Conservation (phyloP, 2,888 invertebrate genomes). For the Drosophila kokeensis region DNA sequence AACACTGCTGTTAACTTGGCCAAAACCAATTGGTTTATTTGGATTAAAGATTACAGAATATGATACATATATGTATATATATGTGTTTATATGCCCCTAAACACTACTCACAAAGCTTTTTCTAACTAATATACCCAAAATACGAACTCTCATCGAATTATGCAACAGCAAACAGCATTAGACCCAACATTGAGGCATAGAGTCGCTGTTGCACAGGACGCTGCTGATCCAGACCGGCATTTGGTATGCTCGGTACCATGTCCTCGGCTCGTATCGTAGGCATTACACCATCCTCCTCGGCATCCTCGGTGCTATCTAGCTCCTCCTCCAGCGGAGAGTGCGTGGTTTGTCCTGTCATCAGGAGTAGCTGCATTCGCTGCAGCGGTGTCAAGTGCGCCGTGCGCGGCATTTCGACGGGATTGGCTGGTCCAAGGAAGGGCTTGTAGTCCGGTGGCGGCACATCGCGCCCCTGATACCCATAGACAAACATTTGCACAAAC, state of each 20-base stretch:
- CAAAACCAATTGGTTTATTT: constrained; percentile 67
- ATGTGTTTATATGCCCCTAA: constrained; percentile 38
- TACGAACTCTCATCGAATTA: constrained; percentile 16
- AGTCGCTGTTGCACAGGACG: constrained; percentile 26
- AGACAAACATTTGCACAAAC: constrained; percentile 81
- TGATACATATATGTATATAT: constrained; percentile 39
- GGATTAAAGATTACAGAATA: constrained; percentile 62
- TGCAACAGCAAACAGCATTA: constrained; percentile 55
- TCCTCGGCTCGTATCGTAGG: constrained; percentile 45
- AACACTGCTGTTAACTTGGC: constrained; percentile 33
- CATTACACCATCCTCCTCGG: background rate
- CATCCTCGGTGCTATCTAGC: background rate
- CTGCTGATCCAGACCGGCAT: constrained; percentile 30
- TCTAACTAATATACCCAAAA: constrained; percentile 42
- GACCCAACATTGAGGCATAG: constrained; percentile 43
- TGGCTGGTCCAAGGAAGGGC: constrained; percentile 59
- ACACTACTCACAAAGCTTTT: constrained; percentile 65
- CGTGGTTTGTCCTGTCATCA: constrained; percentile 51
- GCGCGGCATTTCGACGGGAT: constrained; percentile 1
- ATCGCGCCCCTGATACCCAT: constrained; percentile 74
- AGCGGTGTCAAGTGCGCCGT: constrained; percentile 38
- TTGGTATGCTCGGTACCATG: constrained; percentile 41
- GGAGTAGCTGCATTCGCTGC: constrained; percentile 59
- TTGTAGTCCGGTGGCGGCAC: constrained; percentile 58
- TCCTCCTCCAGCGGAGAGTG: background rate